Evolutionary conservation across 2,888 invertebrate genomes (phyloP).

Genomic region (Chrysopilus asiliformis): DNA sequence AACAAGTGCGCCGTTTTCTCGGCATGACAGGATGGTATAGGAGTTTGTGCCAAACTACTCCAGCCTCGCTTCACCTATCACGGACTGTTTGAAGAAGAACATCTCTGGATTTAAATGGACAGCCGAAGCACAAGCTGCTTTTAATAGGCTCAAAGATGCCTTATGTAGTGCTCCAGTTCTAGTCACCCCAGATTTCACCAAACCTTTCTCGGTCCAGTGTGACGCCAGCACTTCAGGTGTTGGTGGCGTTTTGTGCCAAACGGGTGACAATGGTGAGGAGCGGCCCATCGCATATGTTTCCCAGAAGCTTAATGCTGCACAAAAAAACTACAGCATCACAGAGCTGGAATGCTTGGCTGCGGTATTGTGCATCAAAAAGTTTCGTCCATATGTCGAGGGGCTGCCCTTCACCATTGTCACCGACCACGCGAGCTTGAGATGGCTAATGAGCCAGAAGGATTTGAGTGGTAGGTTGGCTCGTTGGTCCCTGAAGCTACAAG

Average conservation of each 20-base stretch:
- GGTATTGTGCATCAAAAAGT: too few relatives aligned
- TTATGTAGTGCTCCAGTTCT: background rate
- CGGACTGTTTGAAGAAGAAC: background rate
- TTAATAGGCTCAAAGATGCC: background rate
- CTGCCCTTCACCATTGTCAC: slow-evolving; percentile 16
- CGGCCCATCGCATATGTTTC: too few relatives aligned
- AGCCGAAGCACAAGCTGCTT: background rate
- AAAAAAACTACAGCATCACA: too few relatives aligned
- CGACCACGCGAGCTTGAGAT: too few relatives aligned
- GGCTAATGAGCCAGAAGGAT: too few relatives aligned
- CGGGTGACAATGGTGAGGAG: background rate
- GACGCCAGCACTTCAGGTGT: too few relatives aligned
- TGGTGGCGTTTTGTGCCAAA: too few relatives aligned
- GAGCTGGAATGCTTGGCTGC: too few relatives aligned
- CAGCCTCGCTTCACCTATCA: background rate
- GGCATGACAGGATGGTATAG: slow-evolving; percentile 2
- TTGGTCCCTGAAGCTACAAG: too few relatives aligned
- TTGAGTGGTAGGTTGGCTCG: too few relatives aligned
- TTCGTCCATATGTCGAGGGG: slow-evolving; percentile 18
- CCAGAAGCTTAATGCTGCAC: too few relatives aligned
- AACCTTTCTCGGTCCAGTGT: background rate
- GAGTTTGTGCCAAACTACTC: background rate
- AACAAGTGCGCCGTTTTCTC: background rate
- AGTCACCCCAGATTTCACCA: slow-evolving; percentile 1
- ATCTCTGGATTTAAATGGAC: background rate